These are phyloP conservation scores for Homalodisca vitripennis DNA, from an alignment of 1,140 invertebrate species.

Conservation along the genomic window DNA sequence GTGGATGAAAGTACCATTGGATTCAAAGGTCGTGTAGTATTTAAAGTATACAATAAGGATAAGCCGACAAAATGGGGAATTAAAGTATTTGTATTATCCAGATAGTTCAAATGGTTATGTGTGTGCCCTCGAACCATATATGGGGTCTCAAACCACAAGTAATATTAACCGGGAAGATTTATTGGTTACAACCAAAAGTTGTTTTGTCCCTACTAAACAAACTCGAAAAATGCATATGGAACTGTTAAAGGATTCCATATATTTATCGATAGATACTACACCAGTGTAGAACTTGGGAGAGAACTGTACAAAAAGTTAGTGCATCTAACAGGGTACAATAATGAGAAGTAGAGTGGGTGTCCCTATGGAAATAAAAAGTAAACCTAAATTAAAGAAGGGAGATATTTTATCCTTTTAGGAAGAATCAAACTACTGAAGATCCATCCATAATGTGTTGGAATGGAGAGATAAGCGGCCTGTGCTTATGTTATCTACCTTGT, in stretches of 20 bases:
- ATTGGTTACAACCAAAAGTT: slow-evolving; percentile 21
- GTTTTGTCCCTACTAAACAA: slow-evolving; percentile 20
- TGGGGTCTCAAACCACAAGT: slow-evolving; percentile 6
- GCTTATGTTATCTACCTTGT: slow-evolving; percentile 15
- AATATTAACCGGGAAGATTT: slow-evolving; percentile 17
- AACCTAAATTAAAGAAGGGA: slow-evolving; percentile 22
- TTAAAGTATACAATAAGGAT: slow-evolving; percentile 31
- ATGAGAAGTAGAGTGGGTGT: slow-evolving; percentile 3
- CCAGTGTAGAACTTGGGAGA: slow-evolving; percentile 25
- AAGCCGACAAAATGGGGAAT: slow-evolving; percentile 28
- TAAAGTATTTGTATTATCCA: slow-evolving; percentile 11
- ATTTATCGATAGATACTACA: slow-evolving; percentile 27
- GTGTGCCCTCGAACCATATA: slow-evolving; percentile 25
- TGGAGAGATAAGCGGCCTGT: slow-evolving; percentile 23
- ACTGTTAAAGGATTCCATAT: slow-evolving; percentile 21
- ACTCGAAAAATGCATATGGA: slow-evolving; percentile 18
- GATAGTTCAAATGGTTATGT: slow-evolving; percentile 25
- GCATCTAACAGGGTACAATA: slow-evolving; percentile 25
- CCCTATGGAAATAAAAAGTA: slow-evolving; percentile 15
- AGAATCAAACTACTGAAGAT: slow-evolving; percentile 23
- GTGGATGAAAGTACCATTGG: slow-evolving; percentile 26
- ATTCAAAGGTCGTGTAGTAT: slow-evolving; percentile 25
- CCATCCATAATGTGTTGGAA: slow-evolving; percentile 17
- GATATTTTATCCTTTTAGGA: background rate
- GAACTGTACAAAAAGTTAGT: slow-evolving; percentile 11